phyloP scores from a whole-genome alignment of 2,797 vertebrate genomes.

The Percopsis omiscomaycus region DNA sequence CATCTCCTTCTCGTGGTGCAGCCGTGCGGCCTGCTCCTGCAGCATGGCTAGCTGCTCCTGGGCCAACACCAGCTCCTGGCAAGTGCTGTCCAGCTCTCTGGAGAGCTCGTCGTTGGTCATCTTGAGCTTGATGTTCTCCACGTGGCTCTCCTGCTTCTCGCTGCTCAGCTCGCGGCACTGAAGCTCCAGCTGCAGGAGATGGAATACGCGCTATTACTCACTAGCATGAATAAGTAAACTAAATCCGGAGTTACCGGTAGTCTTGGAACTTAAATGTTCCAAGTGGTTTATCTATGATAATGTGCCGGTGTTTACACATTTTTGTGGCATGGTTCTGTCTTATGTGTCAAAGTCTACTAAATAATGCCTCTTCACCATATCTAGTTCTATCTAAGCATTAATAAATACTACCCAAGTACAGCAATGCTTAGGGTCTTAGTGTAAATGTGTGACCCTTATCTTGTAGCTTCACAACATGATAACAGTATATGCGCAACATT shows the following conservation, averaged over 20 bases:
- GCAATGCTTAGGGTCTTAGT: background rate
- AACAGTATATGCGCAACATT: background rate
- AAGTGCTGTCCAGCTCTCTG: constrained; percentile 80
- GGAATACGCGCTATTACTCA: background rate
- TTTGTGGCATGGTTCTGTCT: background rate
- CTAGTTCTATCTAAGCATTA: too few relatives aligned
- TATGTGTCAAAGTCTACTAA: too few relatives aligned
- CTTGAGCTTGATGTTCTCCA: constrained; percentile 89
- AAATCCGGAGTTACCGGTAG: constrained; percentile 3
- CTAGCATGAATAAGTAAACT: constrained; percentile 8
- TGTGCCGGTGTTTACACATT: background rate
- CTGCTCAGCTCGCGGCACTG: constrained; percentile 83
- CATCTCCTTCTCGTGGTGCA: constrained; percentile 90
- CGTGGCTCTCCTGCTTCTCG: constrained; percentile 84
- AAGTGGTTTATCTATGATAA: background rate
- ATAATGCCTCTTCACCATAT: too few relatives aligned
- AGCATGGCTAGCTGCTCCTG: constrained; percentile 86
- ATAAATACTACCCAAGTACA: background rate
- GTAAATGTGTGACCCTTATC: background rate
- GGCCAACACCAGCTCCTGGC: constrained; percentile 80
- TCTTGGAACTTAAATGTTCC: background rate
- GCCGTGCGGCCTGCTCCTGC: constrained; percentile 81
- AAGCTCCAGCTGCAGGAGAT: constrained; percentile 79
- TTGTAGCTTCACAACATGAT: background rate
- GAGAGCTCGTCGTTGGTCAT: constrained; percentile 86